Percentiles rank a stretch among this genome's conserved stretches.
phyloP scores from a whole-genome alignment of 2,113 vertebrate species.

The Poecile atricapillus region DNA sequence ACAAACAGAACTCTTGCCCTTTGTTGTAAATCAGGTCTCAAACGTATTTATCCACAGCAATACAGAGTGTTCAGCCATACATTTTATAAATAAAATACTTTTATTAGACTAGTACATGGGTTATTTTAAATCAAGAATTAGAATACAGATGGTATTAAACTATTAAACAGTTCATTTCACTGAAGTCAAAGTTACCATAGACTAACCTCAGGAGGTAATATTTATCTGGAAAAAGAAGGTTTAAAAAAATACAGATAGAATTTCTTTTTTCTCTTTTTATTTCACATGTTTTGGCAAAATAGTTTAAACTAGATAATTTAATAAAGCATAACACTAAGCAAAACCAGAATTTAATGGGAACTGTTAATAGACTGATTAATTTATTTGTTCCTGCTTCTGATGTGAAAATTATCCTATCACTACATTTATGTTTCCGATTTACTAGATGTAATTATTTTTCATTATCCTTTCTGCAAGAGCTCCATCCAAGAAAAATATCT shows the following conservation, averaged over 20 bases:
- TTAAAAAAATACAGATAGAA: not conserved
- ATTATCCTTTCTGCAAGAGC: not conserved
- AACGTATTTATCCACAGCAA: not conserved
- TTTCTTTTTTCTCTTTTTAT: not conserved
- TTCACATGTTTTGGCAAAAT: not conserved
- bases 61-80: not conserved
- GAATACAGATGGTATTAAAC: not conserved
- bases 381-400: not conserved
- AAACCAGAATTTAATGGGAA: not conserved
- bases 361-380: not conserved
- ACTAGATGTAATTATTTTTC: not conserved
- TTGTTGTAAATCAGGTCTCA: not conserved
- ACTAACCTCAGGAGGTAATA: not conserved
- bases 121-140: constrained; percentile 7
- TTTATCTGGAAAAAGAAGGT: not conserved
- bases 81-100: constrained; percentile 37
- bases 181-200: not conserved
- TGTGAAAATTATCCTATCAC: not conserved
- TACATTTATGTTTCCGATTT: not conserved
- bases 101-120: not conserved
- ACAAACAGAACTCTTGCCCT: not conserved
- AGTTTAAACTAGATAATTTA: not conserved
- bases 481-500: not conserved
- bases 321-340: not conserved
- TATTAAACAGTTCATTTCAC: not conserved